Evolutionary conservation across 2,113 vertebrate genomes (phyloP).

Genomic region (Cyanoramphus novaezelandiae): DNA sequence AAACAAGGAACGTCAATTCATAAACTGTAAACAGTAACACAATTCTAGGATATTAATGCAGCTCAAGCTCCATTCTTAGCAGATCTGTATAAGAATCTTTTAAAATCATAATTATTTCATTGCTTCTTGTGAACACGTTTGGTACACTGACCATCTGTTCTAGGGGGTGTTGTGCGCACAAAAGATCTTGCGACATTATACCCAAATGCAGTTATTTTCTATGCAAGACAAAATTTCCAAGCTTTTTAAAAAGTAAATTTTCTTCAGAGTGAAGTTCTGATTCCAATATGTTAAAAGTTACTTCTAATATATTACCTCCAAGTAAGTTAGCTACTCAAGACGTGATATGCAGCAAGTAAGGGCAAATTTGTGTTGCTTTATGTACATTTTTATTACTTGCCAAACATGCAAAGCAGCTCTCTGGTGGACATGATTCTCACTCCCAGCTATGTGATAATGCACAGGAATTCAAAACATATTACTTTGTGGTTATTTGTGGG

Average conservation of each 20-base stretch:
- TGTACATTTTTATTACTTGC: background rate
- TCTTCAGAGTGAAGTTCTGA: background rate
- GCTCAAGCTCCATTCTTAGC: background rate
- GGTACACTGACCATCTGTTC: background rate
- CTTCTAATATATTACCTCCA: background rate
- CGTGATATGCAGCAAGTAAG: rapidly evolving
- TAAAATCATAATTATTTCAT: background rate
- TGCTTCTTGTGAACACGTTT: background rate
- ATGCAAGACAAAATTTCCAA: background rate
- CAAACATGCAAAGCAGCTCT: background rate
- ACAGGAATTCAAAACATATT: background rate
- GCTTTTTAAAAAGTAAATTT: background rate
- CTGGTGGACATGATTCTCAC: background rate
- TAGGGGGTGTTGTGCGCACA: background rate
- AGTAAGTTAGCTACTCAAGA: background rate
- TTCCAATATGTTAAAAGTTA: background rate
- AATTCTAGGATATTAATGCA: background rate
- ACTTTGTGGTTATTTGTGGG: background rate
- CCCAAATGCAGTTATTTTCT: background rate
- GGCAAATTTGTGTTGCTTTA: background rate
- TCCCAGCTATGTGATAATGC: rapidly evolving
- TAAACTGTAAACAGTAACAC: background rate
- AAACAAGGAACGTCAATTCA: background rate
- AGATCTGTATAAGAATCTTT: background rate
- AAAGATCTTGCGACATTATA: background rate